phyloP scores from a whole-genome alignment of 2,113 vertebrate genomes.

The Gymnorhina tibicen region DNA sequence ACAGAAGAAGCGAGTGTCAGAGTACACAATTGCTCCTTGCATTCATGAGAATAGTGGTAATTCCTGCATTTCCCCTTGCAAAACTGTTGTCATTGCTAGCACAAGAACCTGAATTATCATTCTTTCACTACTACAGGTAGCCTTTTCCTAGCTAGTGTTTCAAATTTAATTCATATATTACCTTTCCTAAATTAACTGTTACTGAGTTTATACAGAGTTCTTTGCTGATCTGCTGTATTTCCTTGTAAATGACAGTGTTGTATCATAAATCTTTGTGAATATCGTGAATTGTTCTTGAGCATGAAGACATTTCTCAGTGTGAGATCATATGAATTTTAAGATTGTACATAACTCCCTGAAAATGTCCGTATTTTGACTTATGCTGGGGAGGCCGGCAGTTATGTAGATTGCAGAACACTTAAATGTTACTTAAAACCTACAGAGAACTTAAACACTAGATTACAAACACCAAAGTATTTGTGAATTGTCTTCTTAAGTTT shows the following conservation, averaged over 20 bases:
- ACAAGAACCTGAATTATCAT: background rate
- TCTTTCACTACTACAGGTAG: slow-evolving; percentile 7
- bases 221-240: slow-evolving; percentile 42
- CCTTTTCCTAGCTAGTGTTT: slow-evolving; percentile 5
- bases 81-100: background rate
- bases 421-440: background rate
- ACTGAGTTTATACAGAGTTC: background rate
- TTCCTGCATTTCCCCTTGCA: background rate
- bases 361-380: background rate
- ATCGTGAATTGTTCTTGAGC: background rate
- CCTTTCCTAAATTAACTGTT: slow-evolving; percentile 1
- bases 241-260: slow-evolving; percentile 2
- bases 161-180: background rate
- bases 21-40: background rate
- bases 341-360: background rate
- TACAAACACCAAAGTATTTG: background rate
- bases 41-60: background rate
- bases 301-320: background rate
- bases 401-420: background rate
- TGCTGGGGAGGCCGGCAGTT: background rate
- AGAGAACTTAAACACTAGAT: background rate
- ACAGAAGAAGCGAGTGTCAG: background rate
- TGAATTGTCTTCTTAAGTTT: background rate
- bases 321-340: background rate
- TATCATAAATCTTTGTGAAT: slow-evolving; percentile 31